A percentile compares a stretch with the other conserved stretches of the same genome.
Conservation (phyloP, 1,140 invertebrate species). For the Maniola jurtina region DNA sequence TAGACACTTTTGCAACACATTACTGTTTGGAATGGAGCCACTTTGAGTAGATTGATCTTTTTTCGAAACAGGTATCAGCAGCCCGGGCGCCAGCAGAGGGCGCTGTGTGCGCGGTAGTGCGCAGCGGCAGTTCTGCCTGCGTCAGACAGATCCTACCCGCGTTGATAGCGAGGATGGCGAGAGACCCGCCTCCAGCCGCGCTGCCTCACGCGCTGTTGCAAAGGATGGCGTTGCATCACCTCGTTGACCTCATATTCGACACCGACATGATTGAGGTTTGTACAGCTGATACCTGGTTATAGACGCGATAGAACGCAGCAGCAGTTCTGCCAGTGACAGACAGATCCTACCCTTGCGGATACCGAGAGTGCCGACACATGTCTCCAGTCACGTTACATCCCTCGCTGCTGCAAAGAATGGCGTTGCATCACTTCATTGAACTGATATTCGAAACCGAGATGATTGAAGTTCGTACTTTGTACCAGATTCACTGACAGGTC, state of each 20-base stretch:
- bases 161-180: slow-evolving; percentile 47
- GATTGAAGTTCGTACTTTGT: too few species aligned
- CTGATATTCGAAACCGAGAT: too few species aligned
- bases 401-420: too few species aligned
- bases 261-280: slow-evolving; percentile 57
- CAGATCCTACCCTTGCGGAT: too few species aligned
- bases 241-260: slow-evolving; percentile 64
- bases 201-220: slow-evolving; percentile 64
- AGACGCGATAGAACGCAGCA: too few species aligned
- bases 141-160: slow-evolving; percentile 51
- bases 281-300: neutral
- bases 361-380: too few species aligned
- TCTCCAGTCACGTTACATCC: too few species aligned
- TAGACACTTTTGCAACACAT: too few species aligned
- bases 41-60: neutral
- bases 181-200: slow-evolving; percentile 56
- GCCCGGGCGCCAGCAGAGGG: slow-evolving; percentile 64
- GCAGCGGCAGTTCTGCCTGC: slow-evolving; percentile 50
- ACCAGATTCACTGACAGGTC: too few species aligned
- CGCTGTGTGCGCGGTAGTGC: slow-evolving; percentile 60
- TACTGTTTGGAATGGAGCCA: too few species aligned
- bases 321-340: too few species aligned
- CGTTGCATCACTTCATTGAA: too few species aligned
- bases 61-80: slow-evolving; percentile 49
- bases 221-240: slow-evolving; percentile 56